Percentiles rank a stretch among this genome's conserved stretches.
phyloP scores from a whole-genome alignment of 2,888 invertebrate genomes.

The Meteorus colon region DNA sequence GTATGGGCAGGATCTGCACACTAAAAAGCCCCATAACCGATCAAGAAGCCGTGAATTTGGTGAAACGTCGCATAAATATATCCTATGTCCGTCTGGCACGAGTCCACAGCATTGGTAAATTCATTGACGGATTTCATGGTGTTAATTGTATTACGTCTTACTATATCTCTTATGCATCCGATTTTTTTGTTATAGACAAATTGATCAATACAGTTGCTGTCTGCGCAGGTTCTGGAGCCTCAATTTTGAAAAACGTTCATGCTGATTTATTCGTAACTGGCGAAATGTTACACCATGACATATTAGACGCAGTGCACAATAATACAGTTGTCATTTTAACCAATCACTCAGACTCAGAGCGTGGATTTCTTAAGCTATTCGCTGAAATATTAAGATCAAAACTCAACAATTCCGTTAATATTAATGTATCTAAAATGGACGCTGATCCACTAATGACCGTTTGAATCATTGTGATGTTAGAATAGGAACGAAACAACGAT shows the following conservation, averaged over 20 bases:
- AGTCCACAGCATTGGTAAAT: constrained; percentile 73
- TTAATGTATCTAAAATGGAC: constrained; percentile 83
- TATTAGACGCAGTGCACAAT: constrained; percentile 88
- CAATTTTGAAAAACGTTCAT: constrained; percentile 81
- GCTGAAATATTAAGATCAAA: constrained; percentile 71
- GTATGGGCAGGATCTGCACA: constrained; percentile 77
- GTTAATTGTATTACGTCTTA: background rate
- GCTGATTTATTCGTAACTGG: constrained; percentile 91
- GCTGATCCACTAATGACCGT: constrained; percentile 85
- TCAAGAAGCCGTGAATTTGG: constrained; percentile 77
- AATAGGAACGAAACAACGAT: background rate
- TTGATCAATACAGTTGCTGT: constrained; percentile 81
- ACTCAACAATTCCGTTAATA: constrained; percentile 76
- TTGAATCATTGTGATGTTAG: constrained; percentile 66
- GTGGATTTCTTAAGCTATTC: constrained; percentile 86
- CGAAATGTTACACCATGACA: constrained; percentile 97
- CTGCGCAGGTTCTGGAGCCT: constrained; percentile 92
- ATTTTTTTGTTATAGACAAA: constrained; percentile 71
- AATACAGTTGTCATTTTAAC: constrained; percentile 88
- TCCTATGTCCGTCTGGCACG: constrained; percentile 84
- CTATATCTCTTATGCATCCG: no score
- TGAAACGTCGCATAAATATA: constrained; percentile 83
- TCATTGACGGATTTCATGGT: background rate
- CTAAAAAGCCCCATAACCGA: constrained; percentile 76
- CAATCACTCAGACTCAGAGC: constrained; percentile 95